A percentile compares a stretch with the other conserved stretches of the same genome.
These are phyloP conservation scores for Euproctis similis DNA, from an alignment of 2,888 invertebrate genomes.

Conservation along the genomic window DNA sequence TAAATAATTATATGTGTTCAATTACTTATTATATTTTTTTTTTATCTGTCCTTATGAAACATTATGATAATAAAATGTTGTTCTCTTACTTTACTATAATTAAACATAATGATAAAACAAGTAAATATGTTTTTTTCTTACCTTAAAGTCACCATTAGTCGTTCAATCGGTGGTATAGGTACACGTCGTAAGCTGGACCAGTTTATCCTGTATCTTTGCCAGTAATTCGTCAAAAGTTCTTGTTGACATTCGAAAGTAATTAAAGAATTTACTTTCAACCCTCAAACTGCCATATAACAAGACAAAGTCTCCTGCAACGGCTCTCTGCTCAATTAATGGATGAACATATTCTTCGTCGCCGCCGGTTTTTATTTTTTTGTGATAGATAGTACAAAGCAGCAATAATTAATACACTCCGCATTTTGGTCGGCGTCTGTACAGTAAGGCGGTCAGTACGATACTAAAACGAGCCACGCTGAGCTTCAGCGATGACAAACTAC, in stretches of 20 bases:
- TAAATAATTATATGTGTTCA: conserved; percentile 5
- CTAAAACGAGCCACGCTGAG: conserved; percentile 13
- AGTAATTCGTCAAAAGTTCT: conserved; percentile 27
- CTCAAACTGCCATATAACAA: conserved; percentile 10
- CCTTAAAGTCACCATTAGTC: conserved; percentile 6
- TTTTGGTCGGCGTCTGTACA: conserved; percentile 3
- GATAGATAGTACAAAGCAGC: neutral
- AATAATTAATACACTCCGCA: conserved; percentile 1
- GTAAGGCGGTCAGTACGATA: conserved; percentile 1
- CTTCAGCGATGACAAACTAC: conserved; percentile 14
- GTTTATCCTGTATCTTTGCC: conserved; percentile 22
- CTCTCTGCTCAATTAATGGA: conserved; percentile 23
- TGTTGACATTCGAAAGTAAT: conserved; percentile 21
- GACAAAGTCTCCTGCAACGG: conserved; percentile 17
- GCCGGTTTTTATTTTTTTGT: neutral
- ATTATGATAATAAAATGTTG: too few relatives aligned
- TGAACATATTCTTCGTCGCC: conserved; percentile 16
- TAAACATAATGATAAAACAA: too few relatives aligned
- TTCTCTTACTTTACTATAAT: too few relatives aligned
- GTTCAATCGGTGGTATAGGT: conserved; percentile 1
- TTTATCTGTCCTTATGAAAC: neutral
- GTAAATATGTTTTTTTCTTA: conserved; percentile 14
- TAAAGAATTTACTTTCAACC: neutral
- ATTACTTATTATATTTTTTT: conserved; percentile 1
- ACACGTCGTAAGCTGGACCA: conserved; percentile 14